Conservation (phyloP, 2,888 invertebrate species). For the Orchesellides sinensis region DNA sequence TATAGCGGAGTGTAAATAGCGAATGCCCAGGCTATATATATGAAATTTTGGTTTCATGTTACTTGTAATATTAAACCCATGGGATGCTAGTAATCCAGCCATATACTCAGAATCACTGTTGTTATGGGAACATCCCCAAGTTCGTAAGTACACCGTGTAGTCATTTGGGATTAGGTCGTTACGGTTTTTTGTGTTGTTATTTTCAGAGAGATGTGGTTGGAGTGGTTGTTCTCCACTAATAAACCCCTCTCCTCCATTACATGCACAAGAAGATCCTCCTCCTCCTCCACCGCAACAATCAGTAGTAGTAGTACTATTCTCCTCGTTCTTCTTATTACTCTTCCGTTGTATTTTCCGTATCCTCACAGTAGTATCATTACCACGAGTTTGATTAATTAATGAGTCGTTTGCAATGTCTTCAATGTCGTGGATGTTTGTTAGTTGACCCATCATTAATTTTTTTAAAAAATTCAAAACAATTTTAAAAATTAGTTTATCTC, state of each 20-base stretch:
- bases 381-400: too few relatives aligned
- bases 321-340: not conserved
- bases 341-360: not conserved
- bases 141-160: constrained; percentile 85
- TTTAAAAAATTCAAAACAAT: too few relatives aligned
- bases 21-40: too few relatives aligned
- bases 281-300: not conserved
- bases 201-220: not conserved
- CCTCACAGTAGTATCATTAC: too few relatives aligned
- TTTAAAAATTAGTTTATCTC: too few relatives aligned
- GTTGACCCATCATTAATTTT: not conserved
- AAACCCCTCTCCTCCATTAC: not conserved
- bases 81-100: constrained; percentile 94
- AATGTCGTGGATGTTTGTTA: not conserved
- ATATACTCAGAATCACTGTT: constrained; percentile 99
- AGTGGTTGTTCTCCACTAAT: not conserved
- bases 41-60: too few relatives aligned
- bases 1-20: too few relatives aligned
- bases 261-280: not conserved
- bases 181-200: too few relatives aligned
- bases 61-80: constrained; percentile 89
- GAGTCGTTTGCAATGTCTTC: constrained; percentile 11
- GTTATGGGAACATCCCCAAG: constrained; percentile 99
- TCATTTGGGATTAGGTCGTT: constrained; percentile 15
- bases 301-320: too few relatives aligned